These are phyloP conservation scores for Leptobrachium leishanense DNA, from an alignment of 2,113 vertebrate species.

Conservation along the genomic window DNA sequence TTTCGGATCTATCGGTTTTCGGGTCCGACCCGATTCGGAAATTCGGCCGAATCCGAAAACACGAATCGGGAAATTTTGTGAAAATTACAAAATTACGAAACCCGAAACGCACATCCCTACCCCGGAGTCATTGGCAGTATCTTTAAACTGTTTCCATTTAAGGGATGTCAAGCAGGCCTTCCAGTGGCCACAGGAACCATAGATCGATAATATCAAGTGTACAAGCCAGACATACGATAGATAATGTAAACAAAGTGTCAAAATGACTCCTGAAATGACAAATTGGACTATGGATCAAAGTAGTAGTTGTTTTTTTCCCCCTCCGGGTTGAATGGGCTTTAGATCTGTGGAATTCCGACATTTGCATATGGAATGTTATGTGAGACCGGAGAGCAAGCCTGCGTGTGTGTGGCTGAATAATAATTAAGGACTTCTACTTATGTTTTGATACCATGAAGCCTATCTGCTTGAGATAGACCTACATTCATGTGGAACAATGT, in stretches of 20 bases:
- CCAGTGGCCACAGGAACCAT: no score
- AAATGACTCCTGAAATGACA: not conserved
- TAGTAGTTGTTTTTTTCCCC: not conserved
- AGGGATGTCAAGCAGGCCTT: no score
- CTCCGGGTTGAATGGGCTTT: constrained; percentile 2
- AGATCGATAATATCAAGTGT: no score
- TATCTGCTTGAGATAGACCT: not conserved
- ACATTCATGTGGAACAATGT: not conserved
- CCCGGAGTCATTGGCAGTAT: no score
- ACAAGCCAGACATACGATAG: no score
- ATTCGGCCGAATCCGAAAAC: no score
- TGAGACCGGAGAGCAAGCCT: not conserved
- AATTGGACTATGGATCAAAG: not conserved
- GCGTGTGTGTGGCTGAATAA: not conserved
- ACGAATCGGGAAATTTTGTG: no score
- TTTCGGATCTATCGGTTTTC: no score
- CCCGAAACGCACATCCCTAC: no score
- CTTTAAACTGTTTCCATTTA: no score
- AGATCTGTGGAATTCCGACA: not conserved
- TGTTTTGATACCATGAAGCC: not conserved
- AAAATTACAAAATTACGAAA: no score
- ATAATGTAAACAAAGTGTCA: not conserved
- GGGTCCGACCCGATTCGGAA: no score
- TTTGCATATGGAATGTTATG: constrained; percentile 25
- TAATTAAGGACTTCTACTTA: not conserved